Percentiles rank a stretch among this genome's conserved stretches.
Conservation (phyloP, 2,797 vertebrate species). For the Australoheros facetus region DNA sequence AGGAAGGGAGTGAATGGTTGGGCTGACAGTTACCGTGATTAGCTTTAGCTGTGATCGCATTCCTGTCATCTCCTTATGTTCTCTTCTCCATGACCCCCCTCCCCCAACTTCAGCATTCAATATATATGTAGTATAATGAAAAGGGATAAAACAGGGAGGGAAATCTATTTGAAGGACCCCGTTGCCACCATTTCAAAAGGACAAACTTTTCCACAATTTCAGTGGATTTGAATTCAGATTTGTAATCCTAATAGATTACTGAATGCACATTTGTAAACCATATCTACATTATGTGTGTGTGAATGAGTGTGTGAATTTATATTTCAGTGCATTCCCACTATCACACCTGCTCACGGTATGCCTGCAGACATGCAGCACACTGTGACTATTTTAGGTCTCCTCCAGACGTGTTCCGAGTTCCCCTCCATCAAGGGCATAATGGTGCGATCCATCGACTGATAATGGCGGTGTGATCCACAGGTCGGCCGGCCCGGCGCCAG, state of each 20-base stretch:
- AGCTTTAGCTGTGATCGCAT: slow-evolving; percentile 67
- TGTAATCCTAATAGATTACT: neutral
- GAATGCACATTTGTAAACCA: neutral
- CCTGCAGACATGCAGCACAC: slow-evolving; percentile 19
- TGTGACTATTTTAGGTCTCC: slow-evolving; percentile 25
- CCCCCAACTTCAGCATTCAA: slow-evolving; percentile 12
- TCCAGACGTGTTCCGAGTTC: slow-evolving; percentile 55
- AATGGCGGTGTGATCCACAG: slow-evolving; percentile 73
- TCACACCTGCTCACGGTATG: slow-evolving; percentile 2
- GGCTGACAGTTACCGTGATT: slow-evolving; percentile 76
- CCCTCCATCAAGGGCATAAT: slow-evolving; percentile 78
- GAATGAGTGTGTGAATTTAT: neutral
- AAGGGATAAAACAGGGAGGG: neutral
- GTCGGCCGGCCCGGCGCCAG: slow-evolving; percentile 62
- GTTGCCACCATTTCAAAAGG: neutral
- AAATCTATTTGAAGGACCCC: slow-evolving; percentile 7
- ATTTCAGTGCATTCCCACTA: neutral
- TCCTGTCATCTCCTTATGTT: slow-evolving; percentile 55
- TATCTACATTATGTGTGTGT: neutral
- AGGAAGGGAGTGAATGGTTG: slow-evolving; percentile 54
- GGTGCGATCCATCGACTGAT: slow-evolving; percentile 64
- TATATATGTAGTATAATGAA: slow-evolving; percentile 27
- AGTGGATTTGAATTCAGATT: neutral
- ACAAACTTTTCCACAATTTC: neutral
- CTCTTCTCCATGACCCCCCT: slow-evolving; percentile 4